These are phyloP conservation scores for Porites rus DNA, from an alignment of 92 coral and sea anemone genomes.

Conservation along the genomic window DNA sequence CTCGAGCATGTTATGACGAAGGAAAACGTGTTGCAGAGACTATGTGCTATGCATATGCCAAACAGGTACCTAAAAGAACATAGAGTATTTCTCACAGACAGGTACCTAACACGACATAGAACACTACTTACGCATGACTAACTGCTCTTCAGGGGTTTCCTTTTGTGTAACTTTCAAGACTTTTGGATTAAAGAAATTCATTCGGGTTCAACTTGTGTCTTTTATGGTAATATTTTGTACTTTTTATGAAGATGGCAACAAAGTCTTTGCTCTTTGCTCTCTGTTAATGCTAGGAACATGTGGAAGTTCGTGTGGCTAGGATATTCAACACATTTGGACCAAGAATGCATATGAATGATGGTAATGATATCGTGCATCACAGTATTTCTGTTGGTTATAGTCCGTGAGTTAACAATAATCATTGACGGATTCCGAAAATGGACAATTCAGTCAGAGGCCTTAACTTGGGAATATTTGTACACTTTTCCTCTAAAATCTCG, in stretches of 20 bases:
- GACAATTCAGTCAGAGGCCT: no score
- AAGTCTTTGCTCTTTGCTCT: background rate
- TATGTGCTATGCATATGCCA: conserved; percentile 98
- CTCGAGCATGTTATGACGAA: conserved; percentile 97
- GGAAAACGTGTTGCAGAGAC: conserved; percentile 99
- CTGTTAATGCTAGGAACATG: conserved; percentile 74
- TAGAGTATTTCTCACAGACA: background rate
- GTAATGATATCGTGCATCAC: conserved; percentile 31
- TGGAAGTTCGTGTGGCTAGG: conserved; percentile 95
- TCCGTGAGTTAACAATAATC: no score
- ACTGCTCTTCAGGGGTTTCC: no score
- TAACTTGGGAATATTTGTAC: no score
- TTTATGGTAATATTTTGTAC: background rate
- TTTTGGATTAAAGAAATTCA: no score
- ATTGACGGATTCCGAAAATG: no score
- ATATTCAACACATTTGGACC: conserved; percentile 99
- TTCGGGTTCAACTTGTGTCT: no score
- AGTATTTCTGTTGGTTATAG: no score
- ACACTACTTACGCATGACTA: no score
- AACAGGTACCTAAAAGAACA: conserved; percentile 69
- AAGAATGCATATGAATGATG: conserved; percentile 99
- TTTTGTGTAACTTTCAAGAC: no score
- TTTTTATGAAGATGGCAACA: background rate
- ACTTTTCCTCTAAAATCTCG: no score
- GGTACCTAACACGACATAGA: background rate